Evolutionary conservation across 2,797 vertebrate species (phyloP), one percentile per base, ranked within the genome.

Genomic region (Eremophila alpestris): DNA sequence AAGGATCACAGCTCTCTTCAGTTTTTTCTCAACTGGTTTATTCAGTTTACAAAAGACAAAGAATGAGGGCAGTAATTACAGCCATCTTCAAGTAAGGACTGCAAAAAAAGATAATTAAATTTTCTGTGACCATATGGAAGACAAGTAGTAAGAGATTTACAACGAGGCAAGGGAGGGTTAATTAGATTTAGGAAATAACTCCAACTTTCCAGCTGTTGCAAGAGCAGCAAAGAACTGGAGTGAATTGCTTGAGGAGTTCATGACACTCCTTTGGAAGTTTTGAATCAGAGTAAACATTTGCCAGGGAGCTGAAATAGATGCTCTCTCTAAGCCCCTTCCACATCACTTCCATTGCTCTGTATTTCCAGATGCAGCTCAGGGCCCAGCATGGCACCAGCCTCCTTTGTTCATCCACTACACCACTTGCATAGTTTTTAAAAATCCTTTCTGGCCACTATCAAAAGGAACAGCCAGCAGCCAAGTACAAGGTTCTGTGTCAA

Each of bases 11-110:
- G 70, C 8, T 13, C 45, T 52, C 64, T 84, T 3, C 51, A 17
- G 1, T 23, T 77, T 62, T 63, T 68, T 34, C 64, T 90, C 43
- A 46, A 23, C 51, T 64, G 27, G 38, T 96, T 93, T 96, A 96
- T 96, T 96, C 9, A 1, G 41, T 87, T 87, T 79, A 84, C 23
- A 78, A 83, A 83, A 90, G 46, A 52, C 55, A 90, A 69, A 92
- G 54, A 52, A 34, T 2, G 11, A 80, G 41, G 52, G 60, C 82
- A 91, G 83, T 80, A 91, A 85, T 88, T 48, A 63, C 19, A 94
- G 69, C 68, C 52, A 77, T 23, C 48, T 83, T 62, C 2, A 8
- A 83, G 59, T 45, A 71, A 55, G 78, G 19, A 59, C 43, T 68
- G 40, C 32, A 40, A 59, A 51, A 70, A 46, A 54, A 65, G 4